Conservation (phyloP, 1,140 invertebrate genomes). For the Drosophila oshimai region DNA sequence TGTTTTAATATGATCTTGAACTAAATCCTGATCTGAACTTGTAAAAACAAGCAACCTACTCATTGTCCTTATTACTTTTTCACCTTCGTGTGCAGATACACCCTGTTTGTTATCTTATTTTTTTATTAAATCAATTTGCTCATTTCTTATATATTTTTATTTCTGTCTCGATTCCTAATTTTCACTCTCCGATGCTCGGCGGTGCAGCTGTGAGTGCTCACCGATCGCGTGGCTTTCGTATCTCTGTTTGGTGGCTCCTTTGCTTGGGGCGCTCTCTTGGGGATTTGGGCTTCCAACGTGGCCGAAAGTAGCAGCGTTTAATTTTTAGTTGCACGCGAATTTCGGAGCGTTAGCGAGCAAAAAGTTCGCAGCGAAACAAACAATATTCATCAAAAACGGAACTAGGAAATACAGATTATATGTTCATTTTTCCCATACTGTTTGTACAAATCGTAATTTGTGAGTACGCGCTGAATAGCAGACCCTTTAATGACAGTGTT, state of each 20-base stretch:
- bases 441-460: conserved; percentile 74
- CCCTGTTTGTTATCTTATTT: conserved; percentile 65
- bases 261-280: conserved; percentile 33
- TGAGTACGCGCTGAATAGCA: conserved; percentile 62
- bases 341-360: conserved; percentile 65
- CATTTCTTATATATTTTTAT: conserved; percentile 76
- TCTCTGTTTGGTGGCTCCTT: conserved; percentile 44
- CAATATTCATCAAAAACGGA: conserved; percentile 31
- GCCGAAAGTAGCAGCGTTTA: conserved; percentile 78
- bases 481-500: conserved; percentile 15
- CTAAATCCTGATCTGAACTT: too few species aligned
- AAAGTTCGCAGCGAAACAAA: conserved; percentile 54
- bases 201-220: conserved; percentile 19
- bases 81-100: conserved; percentile 8
- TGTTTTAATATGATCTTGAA: too few species aligned
- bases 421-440: conserved; percentile 77
- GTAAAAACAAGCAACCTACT: not conserved
- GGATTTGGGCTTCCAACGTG: conserved; percentile 44
- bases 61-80: not conserved
- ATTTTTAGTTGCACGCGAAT: conserved; percentile 79
- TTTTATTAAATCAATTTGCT: conserved; percentile 79
- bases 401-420: conserved; percentile 66
- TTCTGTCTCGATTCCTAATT: conserved; percentile 70
- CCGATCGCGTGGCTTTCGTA: conserved; percentile 17
- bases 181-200: conserved; percentile 29